Percentiles rank a stretch among this genome's conserved stretches.
Conservation (phyloP, 1,140 invertebrate genomes). For the Meteorus sp. region DNA sequence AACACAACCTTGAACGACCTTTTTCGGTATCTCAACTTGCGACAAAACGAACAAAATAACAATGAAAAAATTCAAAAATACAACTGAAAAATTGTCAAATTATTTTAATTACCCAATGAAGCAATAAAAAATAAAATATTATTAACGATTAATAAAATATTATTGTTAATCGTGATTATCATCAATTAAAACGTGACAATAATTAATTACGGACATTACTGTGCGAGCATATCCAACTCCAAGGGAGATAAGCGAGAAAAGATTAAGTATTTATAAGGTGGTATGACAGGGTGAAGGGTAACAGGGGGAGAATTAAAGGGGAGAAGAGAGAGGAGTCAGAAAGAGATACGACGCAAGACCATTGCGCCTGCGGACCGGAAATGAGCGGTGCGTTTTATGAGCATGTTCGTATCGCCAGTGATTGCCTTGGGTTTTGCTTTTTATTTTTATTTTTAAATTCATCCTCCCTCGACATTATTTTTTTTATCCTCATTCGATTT, state of each 20-base stretch:
- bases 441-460: no score
- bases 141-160: no score
- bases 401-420: constrained; percentile 31
- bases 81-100: neutral
- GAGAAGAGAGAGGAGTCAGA: neutral
- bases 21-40: constrained; percentile 40
- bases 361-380: constrained; percentile 35
- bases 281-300: no score
- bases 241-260: no score
- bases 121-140: no score
- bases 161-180: no score
- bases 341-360: neutral
- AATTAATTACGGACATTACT: no score
- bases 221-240: no score
- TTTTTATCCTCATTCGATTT: neutral
- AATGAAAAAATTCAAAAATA: neutral
- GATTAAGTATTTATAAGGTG: no score
- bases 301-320: neutral
- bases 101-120: neutral
- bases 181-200: no score
- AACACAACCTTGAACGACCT: constrained; percentile 43
- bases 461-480: constrained; percentile 20
- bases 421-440: no score
- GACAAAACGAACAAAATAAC: constrained; percentile 1
- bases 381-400: constrained; percentile 47